Evolutionary conservation across 2,888 invertebrate genomes (phyloP).

Genomic region (Tiliacea citrago): DNA sequence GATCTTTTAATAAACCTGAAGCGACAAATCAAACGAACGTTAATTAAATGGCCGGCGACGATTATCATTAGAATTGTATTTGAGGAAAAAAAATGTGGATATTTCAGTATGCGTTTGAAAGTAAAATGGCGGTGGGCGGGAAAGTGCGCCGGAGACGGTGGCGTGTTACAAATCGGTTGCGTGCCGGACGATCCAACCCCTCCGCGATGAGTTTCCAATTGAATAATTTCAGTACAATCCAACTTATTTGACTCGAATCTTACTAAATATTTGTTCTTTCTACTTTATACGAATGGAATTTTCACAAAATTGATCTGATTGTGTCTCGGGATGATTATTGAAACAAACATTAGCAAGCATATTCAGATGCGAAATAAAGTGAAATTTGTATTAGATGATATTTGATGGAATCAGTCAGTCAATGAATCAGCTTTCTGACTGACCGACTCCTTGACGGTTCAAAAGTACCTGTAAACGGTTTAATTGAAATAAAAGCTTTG

Average conservation of each 20-base stretch:
- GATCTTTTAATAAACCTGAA: constrained; percentile 53
- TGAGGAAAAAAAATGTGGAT: constrained; percentile 74
- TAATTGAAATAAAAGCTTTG: not conserved
- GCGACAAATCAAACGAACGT: constrained; percentile 53
- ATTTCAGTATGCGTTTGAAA: constrained; percentile 88
- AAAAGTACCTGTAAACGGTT: not conserved
- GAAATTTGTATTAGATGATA: not conserved
- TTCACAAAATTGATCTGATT: constrained; percentile 1
- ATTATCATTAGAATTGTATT: constrained; percentile 60
- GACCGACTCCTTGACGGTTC: not conserved
- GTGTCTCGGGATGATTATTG: not conserved
- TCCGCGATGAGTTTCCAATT: constrained; percentile 83
- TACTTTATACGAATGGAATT: not conserved
- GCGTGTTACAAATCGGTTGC: constrained; percentile 79
- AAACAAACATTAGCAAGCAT: not conserved
- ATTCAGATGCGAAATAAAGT: not conserved
- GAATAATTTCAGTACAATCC: constrained; percentile 77
- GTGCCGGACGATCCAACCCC: constrained; percentile 78
- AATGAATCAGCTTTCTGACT: not conserved
- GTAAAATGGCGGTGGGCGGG: constrained; percentile 87
- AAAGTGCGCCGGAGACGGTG: constrained; percentile 81
- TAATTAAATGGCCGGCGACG: constrained; percentile 59
- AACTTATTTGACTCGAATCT: constrained; percentile 59
- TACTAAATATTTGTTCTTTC: constrained; percentile 34
- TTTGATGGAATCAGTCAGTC: not conserved